phyloP scores from a whole-genome alignment of 2,113 vertebrate genomes.

The Lichenostomus cassidix region DNA sequence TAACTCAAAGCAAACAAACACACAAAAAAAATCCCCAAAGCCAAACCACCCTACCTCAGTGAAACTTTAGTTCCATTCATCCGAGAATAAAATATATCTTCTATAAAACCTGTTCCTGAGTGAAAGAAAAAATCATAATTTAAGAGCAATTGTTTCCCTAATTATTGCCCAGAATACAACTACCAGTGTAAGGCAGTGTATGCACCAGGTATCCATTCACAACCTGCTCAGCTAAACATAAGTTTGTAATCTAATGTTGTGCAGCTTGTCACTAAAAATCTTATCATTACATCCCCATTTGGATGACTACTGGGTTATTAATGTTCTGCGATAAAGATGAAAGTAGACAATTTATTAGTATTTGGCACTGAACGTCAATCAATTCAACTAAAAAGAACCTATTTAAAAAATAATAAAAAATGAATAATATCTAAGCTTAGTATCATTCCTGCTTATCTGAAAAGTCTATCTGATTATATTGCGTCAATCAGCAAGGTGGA shows the following conservation, averaged over 20 bases:
- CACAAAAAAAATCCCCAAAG: background rate
- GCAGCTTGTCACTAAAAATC: slow-evolving; percentile 5
- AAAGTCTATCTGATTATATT: background rate
- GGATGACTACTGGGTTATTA: slow-evolving; percentile 41
- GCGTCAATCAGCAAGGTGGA: background rate
- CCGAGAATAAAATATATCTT: background rate
- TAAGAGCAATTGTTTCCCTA: background rate
- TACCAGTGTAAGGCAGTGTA: background rate
- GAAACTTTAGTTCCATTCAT: background rate
- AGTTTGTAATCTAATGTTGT: background rate
- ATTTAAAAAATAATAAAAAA: slow-evolving; percentile 20
- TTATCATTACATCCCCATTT: background rate
- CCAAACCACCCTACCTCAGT: background rate
- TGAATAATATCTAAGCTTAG: background rate
- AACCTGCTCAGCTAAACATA: background rate
- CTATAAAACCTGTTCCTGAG: background rate
- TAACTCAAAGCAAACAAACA: background rate
- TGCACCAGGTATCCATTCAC: background rate
- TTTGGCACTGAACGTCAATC: slow-evolving; percentile 36
- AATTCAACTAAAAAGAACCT: slow-evolving; percentile 28
- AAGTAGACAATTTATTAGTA: slow-evolving; percentile 59
- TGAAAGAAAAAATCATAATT: background rate
- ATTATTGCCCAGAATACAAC: background rate
- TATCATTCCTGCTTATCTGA: background rate
- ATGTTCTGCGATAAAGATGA: slow-evolving; percentile 38